These are phyloP conservation scores for Thecocarcelia acutangulata DNA, from an alignment of 2,888 invertebrate species.

Conservation along the genomic window DNA sequence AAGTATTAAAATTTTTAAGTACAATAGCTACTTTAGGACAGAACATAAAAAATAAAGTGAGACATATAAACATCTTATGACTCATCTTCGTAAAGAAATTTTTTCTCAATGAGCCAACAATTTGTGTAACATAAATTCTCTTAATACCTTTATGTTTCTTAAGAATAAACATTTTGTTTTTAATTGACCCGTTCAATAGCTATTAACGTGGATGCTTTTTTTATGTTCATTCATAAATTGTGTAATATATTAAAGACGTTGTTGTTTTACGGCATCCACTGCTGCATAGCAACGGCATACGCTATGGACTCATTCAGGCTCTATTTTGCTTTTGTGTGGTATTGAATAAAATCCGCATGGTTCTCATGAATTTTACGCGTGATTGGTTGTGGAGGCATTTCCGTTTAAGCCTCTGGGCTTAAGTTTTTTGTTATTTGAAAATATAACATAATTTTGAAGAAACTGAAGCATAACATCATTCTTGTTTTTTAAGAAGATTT, in stretches of 20 bases:
- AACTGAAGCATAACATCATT: conserved; percentile 53
- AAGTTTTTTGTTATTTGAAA: conserved; percentile 7
- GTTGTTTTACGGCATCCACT: not conserved
- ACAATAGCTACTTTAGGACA: too few species aligned
- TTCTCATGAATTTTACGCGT: conserved; percentile 64
- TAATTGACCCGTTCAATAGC: conserved; percentile 43
- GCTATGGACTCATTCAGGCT: conserved; percentile 30
- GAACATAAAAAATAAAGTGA: too few species aligned
- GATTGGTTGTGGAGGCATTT: conserved; percentile 64
- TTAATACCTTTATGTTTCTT: not conserved
- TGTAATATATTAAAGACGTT: conserved; percentile 39
- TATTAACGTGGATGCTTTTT: conserved; percentile 17
- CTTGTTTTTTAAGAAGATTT: conserved; percentile 14
- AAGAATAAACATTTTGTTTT: not conserved
- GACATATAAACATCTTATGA: too few species aligned
- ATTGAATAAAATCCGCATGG: conserved; percentile 30
- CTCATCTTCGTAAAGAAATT: too few species aligned
- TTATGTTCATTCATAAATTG: conserved; percentile 26
- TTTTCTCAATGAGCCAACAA: too few species aligned
- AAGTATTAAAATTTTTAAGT: too few species aligned
- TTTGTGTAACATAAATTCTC: conserved; percentile 5
- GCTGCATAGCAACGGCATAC: conserved; percentile 29
- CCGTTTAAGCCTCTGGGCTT: conserved; percentile 59
- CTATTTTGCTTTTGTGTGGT: not conserved
- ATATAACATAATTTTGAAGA: conserved; percentile 20